A percentile compares a stretch with the other conserved stretches of the same genome.
Evolutionary conservation across 2,797 vertebrate species (phyloP).

Genomic region (Syngnathus rostellatus): DNA sequence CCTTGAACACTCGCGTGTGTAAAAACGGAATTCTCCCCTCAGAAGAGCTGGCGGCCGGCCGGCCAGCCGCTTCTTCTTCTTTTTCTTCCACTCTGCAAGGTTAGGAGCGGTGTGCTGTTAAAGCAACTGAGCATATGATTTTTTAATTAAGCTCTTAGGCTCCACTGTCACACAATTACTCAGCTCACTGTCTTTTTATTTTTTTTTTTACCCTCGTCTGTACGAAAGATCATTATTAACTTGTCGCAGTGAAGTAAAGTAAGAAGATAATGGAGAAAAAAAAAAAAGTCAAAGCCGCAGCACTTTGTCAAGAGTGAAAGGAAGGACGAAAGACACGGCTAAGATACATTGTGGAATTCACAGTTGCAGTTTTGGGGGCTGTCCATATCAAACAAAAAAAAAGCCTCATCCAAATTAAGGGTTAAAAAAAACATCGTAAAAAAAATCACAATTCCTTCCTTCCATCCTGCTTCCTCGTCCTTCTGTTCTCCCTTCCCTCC

Average conservation of each 20-base stretch:
- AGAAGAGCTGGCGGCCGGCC: neutral
- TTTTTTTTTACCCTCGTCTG: neutral
- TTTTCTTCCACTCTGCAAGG: neutral
- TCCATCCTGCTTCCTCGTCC: neutral
- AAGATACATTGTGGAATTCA: neutral
- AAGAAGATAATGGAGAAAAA: neutral
- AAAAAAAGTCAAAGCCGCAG: neutral
- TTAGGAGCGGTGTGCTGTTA: neutral
- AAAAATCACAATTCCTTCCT: neutral
- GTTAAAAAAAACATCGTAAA: too few species aligned
- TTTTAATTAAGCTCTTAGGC: conserved; percentile 5
- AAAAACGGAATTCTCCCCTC: neutral
- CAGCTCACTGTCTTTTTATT: neutral
- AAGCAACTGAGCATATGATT: conserved; percentile 4
- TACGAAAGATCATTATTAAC: conserved; percentile 3
- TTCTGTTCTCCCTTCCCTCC: neutral
- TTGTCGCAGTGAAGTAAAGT: neutral
- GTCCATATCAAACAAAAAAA: neutral
- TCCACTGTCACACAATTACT: conserved; percentile 2
- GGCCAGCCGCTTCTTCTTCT: neutral
- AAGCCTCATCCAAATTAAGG: too few species aligned
- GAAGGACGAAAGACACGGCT: neutral
- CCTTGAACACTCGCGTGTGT: neutral
- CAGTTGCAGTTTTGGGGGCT: neutral
- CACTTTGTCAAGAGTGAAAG: conserved; percentile 1